A percentile compares a stretch with the other conserved stretches of the same genome.
Evolutionary conservation across 1,140 invertebrate genomes (phyloP).

Genomic region (Drosophila bifasciata): DNA sequence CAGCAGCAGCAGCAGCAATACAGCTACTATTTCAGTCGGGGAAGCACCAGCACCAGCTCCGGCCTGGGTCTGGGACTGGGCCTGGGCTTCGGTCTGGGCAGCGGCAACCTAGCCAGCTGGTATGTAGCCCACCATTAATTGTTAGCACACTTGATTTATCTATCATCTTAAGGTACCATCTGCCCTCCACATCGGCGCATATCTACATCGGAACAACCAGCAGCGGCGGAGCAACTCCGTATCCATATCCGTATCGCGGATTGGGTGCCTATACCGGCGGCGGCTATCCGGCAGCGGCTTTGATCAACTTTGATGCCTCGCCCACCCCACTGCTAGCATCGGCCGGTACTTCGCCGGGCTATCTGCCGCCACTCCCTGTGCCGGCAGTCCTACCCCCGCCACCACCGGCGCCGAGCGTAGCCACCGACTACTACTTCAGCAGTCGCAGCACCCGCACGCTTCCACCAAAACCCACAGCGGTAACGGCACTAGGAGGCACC

Average conservation of each 20-base stretch:
- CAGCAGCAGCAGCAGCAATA: constrained; percentile 50
- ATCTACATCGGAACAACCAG: constrained; percentile 72
- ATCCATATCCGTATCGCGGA: constrained; percentile 63
- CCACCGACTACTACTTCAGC: constrained; percentile 69
- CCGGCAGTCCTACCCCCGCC: constrained; percentile 59
- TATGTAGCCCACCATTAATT: too few relatives aligned
- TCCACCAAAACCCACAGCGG: constrained; percentile 45
- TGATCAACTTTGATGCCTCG: constrained; percentile 73
- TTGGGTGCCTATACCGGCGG: constrained; percentile 61
- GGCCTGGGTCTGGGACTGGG: constrained; percentile 64
- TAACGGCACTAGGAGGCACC: constrained; percentile 25
- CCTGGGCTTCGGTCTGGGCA: constrained; percentile 74
- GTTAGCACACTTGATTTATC: too few relatives aligned
- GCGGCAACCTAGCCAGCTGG: constrained; percentile 73
- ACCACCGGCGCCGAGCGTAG: constrained; percentile 64
- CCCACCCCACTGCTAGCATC: constrained; percentile 70
- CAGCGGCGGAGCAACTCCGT: constrained; percentile 42
- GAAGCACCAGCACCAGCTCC: constrained; percentile 51
- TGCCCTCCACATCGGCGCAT: constrained; percentile 74
- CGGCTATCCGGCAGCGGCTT: constrained; percentile 69
- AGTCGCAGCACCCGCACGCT: constrained; percentile 54
- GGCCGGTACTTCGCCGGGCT: constrained; percentile 64
- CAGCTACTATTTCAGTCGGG: constrained; percentile 54
- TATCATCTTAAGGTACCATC: constrained; percentile 45
- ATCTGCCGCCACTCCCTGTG: constrained; percentile 59